Evolutionary conservation across 1,140 invertebrate genomes (phyloP).

Genomic region (Oryctes rhinoceros): DNA sequence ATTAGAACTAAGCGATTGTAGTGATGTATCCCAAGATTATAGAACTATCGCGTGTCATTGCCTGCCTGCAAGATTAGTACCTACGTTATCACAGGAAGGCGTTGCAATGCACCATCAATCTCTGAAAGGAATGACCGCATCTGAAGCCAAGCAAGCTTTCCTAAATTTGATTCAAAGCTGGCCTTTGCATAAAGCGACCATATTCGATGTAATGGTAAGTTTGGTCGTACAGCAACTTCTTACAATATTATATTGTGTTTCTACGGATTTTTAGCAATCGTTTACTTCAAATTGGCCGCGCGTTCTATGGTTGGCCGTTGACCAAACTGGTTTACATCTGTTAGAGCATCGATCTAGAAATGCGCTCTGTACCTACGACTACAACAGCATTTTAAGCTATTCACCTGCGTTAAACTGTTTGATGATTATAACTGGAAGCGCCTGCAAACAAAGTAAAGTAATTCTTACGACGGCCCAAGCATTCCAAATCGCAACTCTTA

Average conservation of each 20-base stretch:
- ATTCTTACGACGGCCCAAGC: conserved; percentile 64
- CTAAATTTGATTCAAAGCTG: conserved; percentile 94
- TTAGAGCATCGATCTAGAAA: conserved; percentile 88
- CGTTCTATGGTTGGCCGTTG: conserved; percentile 89
- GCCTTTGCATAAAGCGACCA: conserved; percentile 90
- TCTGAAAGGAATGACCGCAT: conserved; percentile 82
- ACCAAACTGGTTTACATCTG: conserved; percentile 92
- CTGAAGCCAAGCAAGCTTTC: conserved; percentile 90
- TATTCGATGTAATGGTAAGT: conserved; percentile 91
- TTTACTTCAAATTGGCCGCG: conserved; percentile 96
- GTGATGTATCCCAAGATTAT: conserved; percentile 75
- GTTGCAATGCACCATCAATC: conserved; percentile 89
- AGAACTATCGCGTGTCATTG: conserved; percentile 80
- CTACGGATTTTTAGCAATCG: conserved; percentile 75
- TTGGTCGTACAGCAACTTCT: neutral
- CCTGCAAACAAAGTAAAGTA: conserved; percentile 90
- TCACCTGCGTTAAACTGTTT: conserved; percentile 88
- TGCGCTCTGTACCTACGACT: conserved; percentile 89
- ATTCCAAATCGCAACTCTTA: conserved; percentile 92
- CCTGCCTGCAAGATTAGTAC: conserved; percentile 81
- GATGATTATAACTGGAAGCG: conserved; percentile 88
- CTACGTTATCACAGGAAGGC: conserved; percentile 77
- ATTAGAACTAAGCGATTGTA: conserved; percentile 87
- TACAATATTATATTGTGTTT: neutral
- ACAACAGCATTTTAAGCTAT: conserved; percentile 85